These are phyloP conservation scores for Nomada ferruginata DNA, from an alignment of 2,888 invertebrate species.

Conservation along the genomic window DNA sequence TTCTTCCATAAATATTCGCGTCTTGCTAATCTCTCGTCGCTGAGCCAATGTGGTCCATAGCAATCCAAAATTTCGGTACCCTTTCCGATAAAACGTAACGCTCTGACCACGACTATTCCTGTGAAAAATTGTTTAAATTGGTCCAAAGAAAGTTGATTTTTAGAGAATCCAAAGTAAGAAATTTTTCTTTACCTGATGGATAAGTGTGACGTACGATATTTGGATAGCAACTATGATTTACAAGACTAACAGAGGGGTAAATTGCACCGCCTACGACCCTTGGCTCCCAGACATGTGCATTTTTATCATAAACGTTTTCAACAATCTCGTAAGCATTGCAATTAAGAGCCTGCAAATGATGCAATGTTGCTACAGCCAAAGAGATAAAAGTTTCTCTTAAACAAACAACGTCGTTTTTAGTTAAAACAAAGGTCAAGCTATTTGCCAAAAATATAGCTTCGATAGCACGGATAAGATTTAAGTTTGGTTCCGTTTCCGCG, in stretches of 20 bases:
- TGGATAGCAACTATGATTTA: slow-evolving; percentile 85
- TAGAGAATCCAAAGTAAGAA: too few species aligned
- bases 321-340: slow-evolving; percentile 85
- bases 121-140: slow-evolving; percentile 16
- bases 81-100: slow-evolving; percentile 79
- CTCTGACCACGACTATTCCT: slow-evolving; percentile 80
- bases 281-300: slow-evolving; percentile 77
- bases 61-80: slow-evolving; percentile 84
- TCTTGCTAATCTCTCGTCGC: slow-evolving; percentile 75
- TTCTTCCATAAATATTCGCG: slow-evolving; percentile 80
- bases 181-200: slow-evolving; percentile 73
- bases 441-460: slow-evolving; percentile 83
- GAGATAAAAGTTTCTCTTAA: slow-evolving; percentile 66
- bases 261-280: slow-evolving; percentile 84
- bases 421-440: slow-evolving; percentile 78
- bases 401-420: slow-evolving; percentile 62
- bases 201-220: slow-evolving; percentile 84
- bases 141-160: not conserved
- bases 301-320: slow-evolving; percentile 77
- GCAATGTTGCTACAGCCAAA: slow-evolving; percentile 80
- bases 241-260: slow-evolving; percentile 84
- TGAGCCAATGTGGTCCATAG: slow-evolving; percentile 84
- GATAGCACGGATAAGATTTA: slow-evolving; percentile 81
- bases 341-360: slow-evolving; percentile 83
- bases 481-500: slow-evolving; percentile 72